Evolutionary conservation across 2,113 vertebrate genomes (phyloP), one percentile per base, ranked within the genome.

Genomic region (Microtus richardsoni): DNA sequence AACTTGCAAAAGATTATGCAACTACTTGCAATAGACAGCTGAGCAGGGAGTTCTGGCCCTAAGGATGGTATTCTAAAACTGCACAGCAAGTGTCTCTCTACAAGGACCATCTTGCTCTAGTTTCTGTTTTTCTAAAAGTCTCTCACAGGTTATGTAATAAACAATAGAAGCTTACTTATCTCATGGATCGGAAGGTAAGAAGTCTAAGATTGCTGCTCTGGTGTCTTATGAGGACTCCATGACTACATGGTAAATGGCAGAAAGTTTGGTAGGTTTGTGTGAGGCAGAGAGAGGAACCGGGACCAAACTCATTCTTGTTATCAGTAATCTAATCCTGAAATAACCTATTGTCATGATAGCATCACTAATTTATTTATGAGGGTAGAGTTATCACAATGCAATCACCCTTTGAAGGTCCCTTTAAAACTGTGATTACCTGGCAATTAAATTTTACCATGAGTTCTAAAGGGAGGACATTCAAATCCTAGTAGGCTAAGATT

Each of bases 1-100:
- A 74, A 64, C 64, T 94, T 91, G 52, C 33, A 86, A 82, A 89
- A 94, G 75, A 39, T 85, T 62, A 87, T 24, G 54, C 49, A 90
- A 28, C 33, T 44, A 33, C 14, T 96, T 44, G 24, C 89, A 49
- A 30, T 58, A 83, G 60, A 86, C 19, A 74, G 28, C 22, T 79
- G 84, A 95, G 54, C 49, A 30, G 30, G 4, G 16, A 19, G 92
- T 83, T 88, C 73, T 60, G 30, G 33, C 39, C 22, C 60, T 52
- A 58, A 92, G 54, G 19, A 78, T 24, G 24, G 22, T 60, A 12
- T 54, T 89, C 78, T 88, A 84, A 77, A 93, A 64, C 6, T 2
- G 47, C 24, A 85, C 14, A 71, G 1, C 26, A n/a, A 62, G 36
- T 71, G 70, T 26, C 77, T 84, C 41, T 36, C 9, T 87, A 41